These are phyloP conservation scores for Ptychobarbus kaznakovi DNA, from an alignment of 2,797 vertebrate genomes.

Conservation along the genomic window DNA sequence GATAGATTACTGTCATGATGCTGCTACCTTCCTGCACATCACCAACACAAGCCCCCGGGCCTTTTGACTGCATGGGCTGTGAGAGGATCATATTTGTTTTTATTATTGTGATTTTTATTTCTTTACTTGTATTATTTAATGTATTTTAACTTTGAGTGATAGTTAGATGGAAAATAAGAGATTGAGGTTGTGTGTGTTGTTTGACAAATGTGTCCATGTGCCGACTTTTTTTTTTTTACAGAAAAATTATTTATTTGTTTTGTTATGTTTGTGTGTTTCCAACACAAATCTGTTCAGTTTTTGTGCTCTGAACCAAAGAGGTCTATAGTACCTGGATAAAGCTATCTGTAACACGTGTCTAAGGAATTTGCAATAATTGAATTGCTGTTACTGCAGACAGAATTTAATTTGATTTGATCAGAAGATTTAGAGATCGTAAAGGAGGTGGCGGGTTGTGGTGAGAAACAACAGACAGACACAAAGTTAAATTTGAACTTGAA, in stretches of 20 bases:
- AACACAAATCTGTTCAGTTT: not conserved
- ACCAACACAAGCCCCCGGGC: constrained; percentile 80
- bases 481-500: not conserved
- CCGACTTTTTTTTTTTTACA: no score
- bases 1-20: constrained; percentile 76
- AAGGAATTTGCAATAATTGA: not conserved
- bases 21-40: constrained; percentile 82
- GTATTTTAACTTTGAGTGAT: not conserved
- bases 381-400: not conserved
- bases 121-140: not conserved
- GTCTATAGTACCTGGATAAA: not conserved
- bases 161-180: not conserved
- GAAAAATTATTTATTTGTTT: not conserved
- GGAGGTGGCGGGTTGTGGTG: not conserved
- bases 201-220: no score
- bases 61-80: constrained; percentile 28
- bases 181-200: not conserved
- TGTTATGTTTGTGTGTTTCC: not conserved
- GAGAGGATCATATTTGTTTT: constrained; percentile 18
- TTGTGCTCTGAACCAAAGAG: not conserved
- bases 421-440: not conserved
- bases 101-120: not conserved
- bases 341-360: not conserved
- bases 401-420: not conserved
- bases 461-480: not conserved